Evolutionary conservation across 2,888 invertebrate genomes (phyloP).

Genomic region (Embidobia sp.): DNA sequence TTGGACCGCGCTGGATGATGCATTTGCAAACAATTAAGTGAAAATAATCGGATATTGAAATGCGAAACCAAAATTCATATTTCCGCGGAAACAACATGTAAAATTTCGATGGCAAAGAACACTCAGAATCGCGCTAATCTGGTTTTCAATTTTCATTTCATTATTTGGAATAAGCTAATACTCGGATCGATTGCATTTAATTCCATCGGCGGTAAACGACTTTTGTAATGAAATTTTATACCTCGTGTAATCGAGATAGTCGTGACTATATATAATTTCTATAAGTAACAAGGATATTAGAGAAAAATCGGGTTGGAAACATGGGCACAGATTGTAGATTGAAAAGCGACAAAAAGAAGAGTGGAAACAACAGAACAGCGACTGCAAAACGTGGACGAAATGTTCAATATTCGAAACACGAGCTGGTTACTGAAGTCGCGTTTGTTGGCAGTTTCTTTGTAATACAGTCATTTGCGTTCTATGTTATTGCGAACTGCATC

Average conservation of each 20-base stretch:
- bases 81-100: neutral
- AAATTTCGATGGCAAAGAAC: conserved; percentile 8
- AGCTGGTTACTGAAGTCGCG: conserved; percentile 54
- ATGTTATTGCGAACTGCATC: conserved; percentile 21
- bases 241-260: conserved; percentile 1
- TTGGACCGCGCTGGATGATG: no score
- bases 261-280: conserved; percentile 4
- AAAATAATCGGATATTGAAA: conserved; percentile 30
- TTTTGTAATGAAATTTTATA: conserved; percentile 10
- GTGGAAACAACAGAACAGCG: conserved; percentile 26
- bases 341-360: conserved; percentile 33
- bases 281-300: conserved; percentile 29
- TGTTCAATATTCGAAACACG: conserved; percentile 57
- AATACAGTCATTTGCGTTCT: conserved; percentile 56
- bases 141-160: conserved; percentile 38
- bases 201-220: conserved; percentile 12
- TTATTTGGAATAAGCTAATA: conserved; percentile 22
- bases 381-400: conserved; percentile 50
- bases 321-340: conserved; percentile 40
- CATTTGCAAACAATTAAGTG: no score
- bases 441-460: conserved; percentile 63
- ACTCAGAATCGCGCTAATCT: conserved; percentile 9
- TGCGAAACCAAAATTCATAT: conserved; percentile 7
- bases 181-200: conserved; percentile 24
- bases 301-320: conserved; percentile 27